phyloP scores from a whole-genome alignment of 2,888 invertebrate genomes.

The Xanthorhoe designata region DNA sequence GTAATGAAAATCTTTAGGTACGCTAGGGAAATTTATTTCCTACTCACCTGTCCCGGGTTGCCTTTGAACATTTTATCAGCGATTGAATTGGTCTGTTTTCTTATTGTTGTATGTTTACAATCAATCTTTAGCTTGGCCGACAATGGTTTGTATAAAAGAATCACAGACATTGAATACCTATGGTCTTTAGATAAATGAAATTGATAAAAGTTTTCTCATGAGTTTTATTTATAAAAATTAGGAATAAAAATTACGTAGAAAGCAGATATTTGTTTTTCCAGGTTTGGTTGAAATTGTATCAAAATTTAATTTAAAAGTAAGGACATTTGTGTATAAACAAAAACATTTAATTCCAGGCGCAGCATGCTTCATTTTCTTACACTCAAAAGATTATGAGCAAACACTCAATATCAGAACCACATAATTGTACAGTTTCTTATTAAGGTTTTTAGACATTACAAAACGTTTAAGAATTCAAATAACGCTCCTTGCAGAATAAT shows the following conservation, averaged over 20 bases:
- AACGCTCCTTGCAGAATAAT: conserved; percentile 11
- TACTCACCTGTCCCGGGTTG: conserved; percentile 53
- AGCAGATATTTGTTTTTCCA: too few species aligned
- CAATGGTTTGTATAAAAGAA: conserved; percentile 40
- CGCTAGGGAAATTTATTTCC: conserved; percentile 66
- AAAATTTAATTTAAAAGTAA: too few species aligned
- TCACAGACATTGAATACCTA: conserved; percentile 2
- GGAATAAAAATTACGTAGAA: too few species aligned
- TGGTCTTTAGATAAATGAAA: background rate
- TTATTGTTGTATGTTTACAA: conserved; percentile 42
- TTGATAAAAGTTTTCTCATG: too few species aligned
- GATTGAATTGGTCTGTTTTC: conserved; percentile 43
- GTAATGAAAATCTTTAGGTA: conserved; percentile 75
- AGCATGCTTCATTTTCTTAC: too few species aligned
- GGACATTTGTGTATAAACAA: too few species aligned
- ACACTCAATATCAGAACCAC: too few species aligned
- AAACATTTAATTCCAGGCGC: too few species aligned
- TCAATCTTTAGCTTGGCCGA: conserved; percentile 40
- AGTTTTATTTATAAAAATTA: too few species aligned
- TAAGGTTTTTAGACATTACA: background rate
- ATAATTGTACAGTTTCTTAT: too few species aligned
- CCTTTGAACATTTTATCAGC: conserved; percentile 49
- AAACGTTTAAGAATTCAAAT: conserved; percentile 6
- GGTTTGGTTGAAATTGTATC: too few species aligned
- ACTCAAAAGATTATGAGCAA: too few species aligned